phyloP scores from a whole-genome alignment of 1,140 invertebrate genomes.

The Aphis gossypii region DNA sequence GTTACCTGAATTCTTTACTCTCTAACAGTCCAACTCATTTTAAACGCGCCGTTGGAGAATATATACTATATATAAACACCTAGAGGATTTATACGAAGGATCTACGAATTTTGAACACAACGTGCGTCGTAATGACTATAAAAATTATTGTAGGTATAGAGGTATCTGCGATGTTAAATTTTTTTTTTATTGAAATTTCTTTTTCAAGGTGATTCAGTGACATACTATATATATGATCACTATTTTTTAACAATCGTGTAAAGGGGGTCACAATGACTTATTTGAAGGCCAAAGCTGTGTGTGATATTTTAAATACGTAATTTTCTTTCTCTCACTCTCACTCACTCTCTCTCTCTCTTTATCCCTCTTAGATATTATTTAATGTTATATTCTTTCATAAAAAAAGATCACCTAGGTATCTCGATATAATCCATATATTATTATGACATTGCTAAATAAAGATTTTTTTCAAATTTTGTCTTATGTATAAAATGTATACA shows the following conservation, averaged over 20 bases:
- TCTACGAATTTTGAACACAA: not conserved
- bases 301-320: constrained; percentile 17
- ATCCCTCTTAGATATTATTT: not conserved
- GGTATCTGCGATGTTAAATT: not conserved
- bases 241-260: not conserved
- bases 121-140: not conserved
- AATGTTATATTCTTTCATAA: not conserved
- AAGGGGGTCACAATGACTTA: constrained; percentile 18
- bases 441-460: not conserved
- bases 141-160: not conserved
- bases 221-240: not conserved
- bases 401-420: not conserved
- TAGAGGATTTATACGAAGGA: not conserved
- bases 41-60: not conserved
- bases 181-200: constrained; percentile 22
- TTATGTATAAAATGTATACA: not conserved
- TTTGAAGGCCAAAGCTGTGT: not conserved
- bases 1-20: not conserved
- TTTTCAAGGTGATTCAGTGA: not conserved
- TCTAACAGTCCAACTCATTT: not conserved
- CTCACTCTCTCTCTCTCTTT: not conserved
- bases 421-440: not conserved
- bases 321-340: not conserved
- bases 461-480: not conserved
- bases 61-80: not conserved